Evolutionary conservation across 23 tunicate genomes (phyloP), one percentile per base, ranked within the genome.

Genomic region (Trididemnum miniatum): DNA sequence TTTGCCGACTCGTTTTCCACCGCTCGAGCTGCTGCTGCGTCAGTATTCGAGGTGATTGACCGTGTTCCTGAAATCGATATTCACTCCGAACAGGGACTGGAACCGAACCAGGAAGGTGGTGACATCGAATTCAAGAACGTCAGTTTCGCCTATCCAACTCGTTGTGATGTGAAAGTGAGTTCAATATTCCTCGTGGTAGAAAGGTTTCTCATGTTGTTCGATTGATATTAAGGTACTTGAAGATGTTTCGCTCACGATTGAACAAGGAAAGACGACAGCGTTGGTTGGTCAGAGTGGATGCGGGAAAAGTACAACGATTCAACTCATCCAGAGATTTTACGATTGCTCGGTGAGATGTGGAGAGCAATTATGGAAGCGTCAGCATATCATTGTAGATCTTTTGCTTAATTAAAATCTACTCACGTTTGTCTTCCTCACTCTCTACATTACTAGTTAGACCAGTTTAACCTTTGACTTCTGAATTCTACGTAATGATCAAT

Each of bases 261-360:
- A 87, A 20, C 83, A 92, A 35, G 97, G 97, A 33, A 59, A 87
- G 71, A 87, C 89, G 25, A 86, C 84, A 12, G 97, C 97, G 33
- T 72, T 92, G 52, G 92, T 92, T 34, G 97, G 97, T 0, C 89
- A 83, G 40, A 92, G 97, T 72, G 97, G 97, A 0, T 92, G 92
- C 59, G 97, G 97, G 2, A 92, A 92, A 35, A 87, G 92, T 50
- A 92, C 97, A n/a, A 76, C 63, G 50, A 86, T 92, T 27, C 87
- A 80, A 36, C 83, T 92, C 22, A 83, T 92, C 33, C 97, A 92
- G 71, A 67, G 97, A 27, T 92, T 92, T 40, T 92, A 92, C 36
- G 97, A 92, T 63, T 65, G 71, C 30, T 32, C 71, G 82, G 97
- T 92, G 50, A 39, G 78, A 71, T n/a, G 54, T 15, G 9, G 9